A percentile compares a stretch with the other conserved stretches of the same genome.
Evolutionary conservation across 2,113 vertebrate genomes (phyloP).

Genomic region (Sebastes fasciatus): DNA sequence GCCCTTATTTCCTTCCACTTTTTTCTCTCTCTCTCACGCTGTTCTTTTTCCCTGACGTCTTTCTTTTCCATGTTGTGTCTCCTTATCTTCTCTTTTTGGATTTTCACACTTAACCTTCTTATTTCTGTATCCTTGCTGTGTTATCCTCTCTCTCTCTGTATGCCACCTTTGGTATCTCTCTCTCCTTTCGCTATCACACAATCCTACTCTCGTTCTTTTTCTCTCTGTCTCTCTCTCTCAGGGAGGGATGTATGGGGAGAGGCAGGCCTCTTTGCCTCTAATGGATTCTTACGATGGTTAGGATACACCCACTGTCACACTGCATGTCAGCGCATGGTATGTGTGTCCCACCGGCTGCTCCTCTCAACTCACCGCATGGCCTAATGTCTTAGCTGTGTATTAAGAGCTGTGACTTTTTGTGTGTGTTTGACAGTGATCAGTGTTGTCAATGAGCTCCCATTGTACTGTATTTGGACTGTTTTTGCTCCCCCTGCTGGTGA

Average conservation of each 20-base stretch:
- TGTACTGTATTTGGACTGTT: slow-evolving; percentile 47
- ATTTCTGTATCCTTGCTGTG: background rate
- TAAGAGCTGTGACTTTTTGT: slow-evolving; percentile 24
- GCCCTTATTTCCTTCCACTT: slow-evolving; percentile 10
- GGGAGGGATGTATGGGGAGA: slow-evolving; percentile 85
- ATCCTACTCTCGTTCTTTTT: slow-evolving; percentile 4
- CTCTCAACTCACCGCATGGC: slow-evolving; percentile 72
- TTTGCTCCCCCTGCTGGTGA: slow-evolving; percentile 65
- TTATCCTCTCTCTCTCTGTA: background rate
- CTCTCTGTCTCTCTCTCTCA: slow-evolving; percentile 66
- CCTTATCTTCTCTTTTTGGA: background rate
- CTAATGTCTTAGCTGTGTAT: slow-evolving; percentile 38
- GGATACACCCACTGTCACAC: slow-evolving; percentile 82
- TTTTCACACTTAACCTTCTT: slow-evolving; percentile 6
- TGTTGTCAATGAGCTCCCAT: slow-evolving; percentile 53
- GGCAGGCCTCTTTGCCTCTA: slow-evolving; percentile 84
- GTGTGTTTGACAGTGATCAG: slow-evolving; percentile 19
- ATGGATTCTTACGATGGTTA: slow-evolving; percentile 88
- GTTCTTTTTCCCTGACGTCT: background rate
- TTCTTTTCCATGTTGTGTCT: slow-evolving; percentile 1
- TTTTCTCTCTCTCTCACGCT: background rate
- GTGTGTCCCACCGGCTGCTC: slow-evolving; percentile 75
- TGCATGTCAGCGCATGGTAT: slow-evolving; percentile 88
- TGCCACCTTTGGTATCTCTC: slow-evolving; percentile 6
- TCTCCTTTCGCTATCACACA: slow-evolving; percentile 5